Evolutionary conservation across 2,113 vertebrate species (phyloP).

Genomic region (Lepus europaeus): DNA sequence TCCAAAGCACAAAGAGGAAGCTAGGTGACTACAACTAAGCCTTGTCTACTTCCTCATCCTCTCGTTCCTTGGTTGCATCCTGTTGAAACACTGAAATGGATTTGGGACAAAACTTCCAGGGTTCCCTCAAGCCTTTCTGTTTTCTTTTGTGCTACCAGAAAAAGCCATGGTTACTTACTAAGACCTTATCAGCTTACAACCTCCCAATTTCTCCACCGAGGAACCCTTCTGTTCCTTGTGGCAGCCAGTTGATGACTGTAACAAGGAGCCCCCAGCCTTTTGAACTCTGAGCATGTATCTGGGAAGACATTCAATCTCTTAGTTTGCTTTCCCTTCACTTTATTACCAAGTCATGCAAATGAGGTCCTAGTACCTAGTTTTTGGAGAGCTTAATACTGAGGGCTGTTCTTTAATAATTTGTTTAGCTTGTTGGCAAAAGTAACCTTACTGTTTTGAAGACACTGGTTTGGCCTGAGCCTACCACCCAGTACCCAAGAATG

Average conservation of each 20-base stretch:
- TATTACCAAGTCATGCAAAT: not conserved
- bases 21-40: not conserved
- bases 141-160: not conserved
- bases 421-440: slow-evolving; percentile 27
- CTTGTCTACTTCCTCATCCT: not conserved
- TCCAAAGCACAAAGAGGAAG: not conserved
- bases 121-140: not conserved
- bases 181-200: not conserved
- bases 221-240: not conserved
- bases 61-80: not conserved
- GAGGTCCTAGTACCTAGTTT: not conserved
- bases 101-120: not conserved
- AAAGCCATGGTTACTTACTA: not conserved
- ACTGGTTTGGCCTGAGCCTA: not conserved
- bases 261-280: not conserved
- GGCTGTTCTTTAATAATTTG: not conserved
- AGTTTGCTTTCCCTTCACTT: not conserved
- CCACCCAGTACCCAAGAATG: not conserved
- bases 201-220: not conserved
- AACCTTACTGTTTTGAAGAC: not conserved
- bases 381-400: not conserved
- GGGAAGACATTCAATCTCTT: not conserved
- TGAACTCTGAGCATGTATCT: not conserved
- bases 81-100: not conserved
- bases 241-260: not conserved